These are phyloP conservation scores for Plodia interpunctella DNA, from an alignment of 1,140 invertebrate genomes.

Conservation along the genomic window DNA sequence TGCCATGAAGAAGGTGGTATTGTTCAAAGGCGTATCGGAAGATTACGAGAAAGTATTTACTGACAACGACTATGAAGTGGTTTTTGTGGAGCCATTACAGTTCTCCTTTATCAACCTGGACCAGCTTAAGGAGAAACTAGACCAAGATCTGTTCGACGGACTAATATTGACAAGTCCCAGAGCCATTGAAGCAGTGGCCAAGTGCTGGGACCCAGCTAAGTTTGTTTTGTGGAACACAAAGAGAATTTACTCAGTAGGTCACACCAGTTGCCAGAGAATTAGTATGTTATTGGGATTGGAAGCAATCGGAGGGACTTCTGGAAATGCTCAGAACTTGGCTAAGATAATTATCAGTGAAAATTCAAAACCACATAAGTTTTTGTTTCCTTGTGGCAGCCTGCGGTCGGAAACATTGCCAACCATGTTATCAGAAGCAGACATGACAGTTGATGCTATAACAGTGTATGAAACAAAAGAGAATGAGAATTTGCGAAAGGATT, in stretches of 20 bases:
- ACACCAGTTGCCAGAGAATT: constrained; percentile 68
- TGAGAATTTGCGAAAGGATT: constrained; percentile 62
- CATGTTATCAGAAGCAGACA: constrained; percentile 54
- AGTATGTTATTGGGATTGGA: constrained; percentile 66
- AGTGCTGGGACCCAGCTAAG: constrained; percentile 64
- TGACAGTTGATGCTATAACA: constrained; percentile 69
- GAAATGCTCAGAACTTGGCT: constrained; percentile 73
- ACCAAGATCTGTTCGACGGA: constrained; percentile 67
- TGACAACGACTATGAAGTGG: constrained; percentile 62
- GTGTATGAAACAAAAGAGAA: constrained; percentile 78
- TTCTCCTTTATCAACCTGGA: constrained; percentile 70
- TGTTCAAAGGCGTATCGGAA: constrained; percentile 77
- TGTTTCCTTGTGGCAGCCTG: constrained; percentile 77
- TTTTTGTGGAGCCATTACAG: constrained; percentile 76
- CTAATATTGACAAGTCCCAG: constrained; percentile 77
- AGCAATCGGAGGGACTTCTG: constrained; percentile 68
- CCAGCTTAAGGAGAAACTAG: constrained; percentile 57
- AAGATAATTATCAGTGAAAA: constrained; percentile 71
- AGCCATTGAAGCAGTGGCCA: constrained; percentile 70
- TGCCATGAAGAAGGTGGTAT: constrained; percentile 71
- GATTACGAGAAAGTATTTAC: constrained; percentile 71
- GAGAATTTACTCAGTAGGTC: constrained; percentile 76
- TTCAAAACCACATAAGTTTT: constrained; percentile 45
- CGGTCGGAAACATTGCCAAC: constrained; percentile 71
- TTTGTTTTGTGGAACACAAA: constrained; percentile 72